phyloP scores from a whole-genome alignment of 2,113 vertebrate genomes.

The Aptenodytes forsteri region DNA sequence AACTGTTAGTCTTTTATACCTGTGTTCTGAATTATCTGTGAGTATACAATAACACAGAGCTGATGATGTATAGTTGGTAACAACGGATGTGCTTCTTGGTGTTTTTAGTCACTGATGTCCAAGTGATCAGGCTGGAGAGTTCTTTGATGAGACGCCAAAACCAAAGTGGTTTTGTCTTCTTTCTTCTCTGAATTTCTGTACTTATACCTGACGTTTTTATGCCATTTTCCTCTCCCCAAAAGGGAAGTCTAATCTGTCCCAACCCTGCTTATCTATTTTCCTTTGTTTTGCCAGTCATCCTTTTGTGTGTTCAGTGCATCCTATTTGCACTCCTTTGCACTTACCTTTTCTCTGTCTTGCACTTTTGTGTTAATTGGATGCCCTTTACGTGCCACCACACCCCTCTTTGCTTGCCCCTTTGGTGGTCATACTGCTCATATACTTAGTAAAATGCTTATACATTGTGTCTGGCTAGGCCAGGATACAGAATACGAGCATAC shows the following conservation, averaged over 20 bases:
- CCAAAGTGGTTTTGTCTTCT: neutral
- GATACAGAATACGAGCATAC: neutral
- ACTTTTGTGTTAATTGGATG: neutral
- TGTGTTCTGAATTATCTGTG: neutral
- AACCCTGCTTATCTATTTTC: neutral
- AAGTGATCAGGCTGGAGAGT: neutral
- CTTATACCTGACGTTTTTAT: neutral
- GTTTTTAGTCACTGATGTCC: accelerated
- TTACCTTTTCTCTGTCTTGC: neutral
- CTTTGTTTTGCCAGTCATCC: neutral
- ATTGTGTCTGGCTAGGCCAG: neutral
- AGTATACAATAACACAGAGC: neutral
- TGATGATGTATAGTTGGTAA: neutral
- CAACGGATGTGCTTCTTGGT: accelerated
- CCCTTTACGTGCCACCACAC: neutral
- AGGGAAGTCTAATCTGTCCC: neutral
- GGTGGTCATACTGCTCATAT: neutral
- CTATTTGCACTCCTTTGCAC: neutral
- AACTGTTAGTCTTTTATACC: neutral
- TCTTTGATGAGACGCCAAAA: neutral
- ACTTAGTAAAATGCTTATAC: neutral
- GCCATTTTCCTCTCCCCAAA: neutral
- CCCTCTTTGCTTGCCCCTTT: neutral
- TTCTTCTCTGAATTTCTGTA: neutral
- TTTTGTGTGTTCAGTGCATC: neutral